A percentile compares a stretch with the other conserved stretches of the same genome.
These are phyloP conservation scores for Leptarthrus brevirostris DNA, from an alignment of 2,888 invertebrate genomes.

Conservation along the genomic window DNA sequence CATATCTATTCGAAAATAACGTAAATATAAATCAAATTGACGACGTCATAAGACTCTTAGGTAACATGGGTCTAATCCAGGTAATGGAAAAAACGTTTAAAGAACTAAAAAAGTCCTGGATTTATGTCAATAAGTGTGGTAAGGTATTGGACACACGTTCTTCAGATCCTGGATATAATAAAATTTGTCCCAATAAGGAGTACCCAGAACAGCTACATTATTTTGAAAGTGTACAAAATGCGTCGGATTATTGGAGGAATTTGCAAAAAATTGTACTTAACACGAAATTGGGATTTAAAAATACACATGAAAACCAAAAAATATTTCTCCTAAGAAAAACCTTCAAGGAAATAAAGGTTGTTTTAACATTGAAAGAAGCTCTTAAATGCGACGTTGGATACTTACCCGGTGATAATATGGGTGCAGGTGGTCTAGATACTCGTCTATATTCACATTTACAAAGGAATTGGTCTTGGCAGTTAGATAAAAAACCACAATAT, in stretches of 20 bases:
- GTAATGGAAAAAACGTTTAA: conserved; percentile 74
- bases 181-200: conserved; percentile 69
- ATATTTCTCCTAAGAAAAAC: neutral
- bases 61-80: conserved; percentile 76
- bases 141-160: conserved; percentile 75
- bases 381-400: conserved; percentile 69
- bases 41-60: conserved; percentile 71
- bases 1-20: conserved; percentile 52
- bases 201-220: conserved; percentile 71
- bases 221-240: conserved; percentile 69
- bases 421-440: conserved; percentile 80
- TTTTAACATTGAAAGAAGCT: conserved; percentile 61
- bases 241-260: conserved; percentile 77
- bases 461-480: conserved; percentile 71
- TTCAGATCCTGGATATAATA: conserved; percentile 73
- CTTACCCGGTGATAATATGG: conserved; percentile 78
- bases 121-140: conserved; percentile 75
- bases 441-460: conserved; percentile 75
- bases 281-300: conserved; percentile 70
- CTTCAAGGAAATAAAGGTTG: conserved; percentile 48
- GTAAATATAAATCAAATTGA: conserved; percentile 62
- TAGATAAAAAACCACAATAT: conserved; percentile 26
- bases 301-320: neutral
- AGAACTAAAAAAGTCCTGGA: conserved; percentile 75
- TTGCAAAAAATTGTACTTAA: conserved; percentile 76